Conservation (phyloP, 2,888 invertebrate species). For the Tridacna gigas region DNA sequence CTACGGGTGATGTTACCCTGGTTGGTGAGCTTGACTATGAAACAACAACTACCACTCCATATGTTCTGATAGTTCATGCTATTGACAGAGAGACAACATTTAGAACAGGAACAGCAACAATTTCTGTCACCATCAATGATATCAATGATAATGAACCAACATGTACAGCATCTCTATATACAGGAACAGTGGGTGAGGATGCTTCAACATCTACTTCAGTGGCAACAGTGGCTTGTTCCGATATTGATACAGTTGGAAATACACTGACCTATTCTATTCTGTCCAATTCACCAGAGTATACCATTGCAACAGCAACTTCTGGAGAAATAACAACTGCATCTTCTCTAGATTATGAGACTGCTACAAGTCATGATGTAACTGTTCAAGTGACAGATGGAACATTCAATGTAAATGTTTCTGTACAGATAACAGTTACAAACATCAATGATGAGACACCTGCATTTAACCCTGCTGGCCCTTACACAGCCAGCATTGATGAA, state of each 20-base stretch:
- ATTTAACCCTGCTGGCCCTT: slow-evolving; percentile 67
- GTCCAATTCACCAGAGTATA: slow-evolving; percentile 63
- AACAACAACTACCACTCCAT: slow-evolving; percentile 55
- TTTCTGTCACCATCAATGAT: slow-evolving; percentile 70
- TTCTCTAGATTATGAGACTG: slow-evolving; percentile 71
- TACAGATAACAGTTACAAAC: slow-evolving; percentile 70
- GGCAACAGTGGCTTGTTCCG: slow-evolving; percentile 64
- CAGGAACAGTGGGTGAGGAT: slow-evolving; percentile 67
- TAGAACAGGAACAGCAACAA: slow-evolving; percentile 61
- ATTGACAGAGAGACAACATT: slow-evolving; percentile 67
- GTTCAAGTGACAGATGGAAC: slow-evolving; percentile 86
- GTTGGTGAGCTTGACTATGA: slow-evolving; percentile 73
- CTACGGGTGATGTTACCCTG: slow-evolving; percentile 50
- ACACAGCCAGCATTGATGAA: slow-evolving; percentile 54
- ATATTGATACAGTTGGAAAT: slow-evolving; percentile 67
- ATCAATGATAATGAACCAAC: slow-evolving; percentile 74
- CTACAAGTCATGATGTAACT: slow-evolving; percentile 59
- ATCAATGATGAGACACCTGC: slow-evolving; percentile 74
- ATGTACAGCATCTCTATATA: slow-evolving; percentile 57
- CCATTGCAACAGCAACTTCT: slow-evolving; percentile 57
- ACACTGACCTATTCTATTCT: slow-evolving; percentile 58
- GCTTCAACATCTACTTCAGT: slow-evolving; percentile 59
- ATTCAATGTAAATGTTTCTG: slow-evolving; percentile 95
- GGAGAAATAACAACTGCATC: slow-evolving; percentile 63
- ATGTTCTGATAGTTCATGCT: slow-evolving; percentile 70